Conservation (phyloP, 2,888 invertebrate genomes). For the Ganaspis brasiliensis region DNA sequence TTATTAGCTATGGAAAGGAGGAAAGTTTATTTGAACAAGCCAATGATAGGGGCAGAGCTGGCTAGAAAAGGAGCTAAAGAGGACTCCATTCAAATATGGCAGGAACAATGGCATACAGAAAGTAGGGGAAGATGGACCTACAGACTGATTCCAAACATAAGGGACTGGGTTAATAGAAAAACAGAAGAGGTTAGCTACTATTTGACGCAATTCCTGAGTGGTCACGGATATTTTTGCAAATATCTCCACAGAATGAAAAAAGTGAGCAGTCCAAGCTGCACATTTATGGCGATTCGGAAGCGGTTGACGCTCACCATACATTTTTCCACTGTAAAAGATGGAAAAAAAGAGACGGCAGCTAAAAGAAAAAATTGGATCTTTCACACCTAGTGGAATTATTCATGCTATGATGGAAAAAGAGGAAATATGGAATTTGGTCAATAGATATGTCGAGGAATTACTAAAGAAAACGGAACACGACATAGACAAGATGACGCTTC, state of each 20-base stretch:
- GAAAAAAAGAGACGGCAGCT: too few species aligned
- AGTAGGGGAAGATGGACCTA: constrained; percentile 58
- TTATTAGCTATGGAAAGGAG: constrained; percentile 54
- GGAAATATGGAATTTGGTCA: too few species aligned
- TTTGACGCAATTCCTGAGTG: constrained; percentile 47
- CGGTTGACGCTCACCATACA: background rate
- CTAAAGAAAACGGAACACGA: too few species aligned
- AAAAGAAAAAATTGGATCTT: too few species aligned
- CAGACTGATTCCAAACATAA: constrained; percentile 46
- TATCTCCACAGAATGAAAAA: background rate
- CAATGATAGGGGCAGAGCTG: background rate
- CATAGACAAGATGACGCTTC: too few species aligned
- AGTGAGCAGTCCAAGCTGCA: background rate
- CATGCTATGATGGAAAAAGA: too few species aligned
- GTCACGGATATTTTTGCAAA: constrained; percentile 42
- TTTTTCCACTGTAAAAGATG: background rate
- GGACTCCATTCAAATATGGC: constrained; percentile 48
- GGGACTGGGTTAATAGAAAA: constrained; percentile 51
- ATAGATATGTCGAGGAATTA: too few species aligned
- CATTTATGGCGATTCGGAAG: background rate
- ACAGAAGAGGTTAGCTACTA: constrained; percentile 54
- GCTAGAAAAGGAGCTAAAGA: background rate
- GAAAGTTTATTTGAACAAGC: constrained; percentile 31
- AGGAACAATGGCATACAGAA: constrained; percentile 55
- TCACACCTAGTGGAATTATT: too few species aligned